These are phyloP conservation scores for Merluccius polli DNA, from an alignment of 2,797 vertebrate species.

Conservation along the genomic window DNA sequence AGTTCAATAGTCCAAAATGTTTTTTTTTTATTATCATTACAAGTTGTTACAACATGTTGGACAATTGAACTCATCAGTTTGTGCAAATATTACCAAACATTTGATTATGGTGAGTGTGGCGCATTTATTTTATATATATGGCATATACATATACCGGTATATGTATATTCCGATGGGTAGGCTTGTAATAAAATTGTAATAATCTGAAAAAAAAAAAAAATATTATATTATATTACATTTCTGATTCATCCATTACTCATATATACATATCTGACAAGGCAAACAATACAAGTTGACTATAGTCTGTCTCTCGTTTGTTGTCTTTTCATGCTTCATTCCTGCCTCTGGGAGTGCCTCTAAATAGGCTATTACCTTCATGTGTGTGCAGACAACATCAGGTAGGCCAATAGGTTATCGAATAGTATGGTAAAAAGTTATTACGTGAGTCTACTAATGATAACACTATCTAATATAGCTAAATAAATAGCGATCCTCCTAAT, in stretches of 20 bases:
- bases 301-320: background rate
- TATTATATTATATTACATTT: too few species aligned
- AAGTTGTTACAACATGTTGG: too few species aligned
- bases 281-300: background rate
- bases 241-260: too few species aligned
- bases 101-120: background rate
- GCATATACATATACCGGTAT: background rate
- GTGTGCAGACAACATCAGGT: background rate
- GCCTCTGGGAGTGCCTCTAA: background rate
- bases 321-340: background rate
- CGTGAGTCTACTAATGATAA: too few species aligned
- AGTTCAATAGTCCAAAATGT: background rate
- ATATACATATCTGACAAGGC: background rate
- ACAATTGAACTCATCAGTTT: background rate
- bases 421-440: background rate
- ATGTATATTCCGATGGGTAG: constrained; percentile 38
- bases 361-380: background rate
- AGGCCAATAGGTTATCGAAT: background rate
- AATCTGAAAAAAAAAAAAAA: too few species aligned
- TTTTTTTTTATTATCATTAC: too few species aligned
- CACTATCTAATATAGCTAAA: too few species aligned
- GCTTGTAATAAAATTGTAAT: too few species aligned
- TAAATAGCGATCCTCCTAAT: background rate
- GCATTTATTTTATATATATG: background rate
- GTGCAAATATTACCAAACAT: constrained; percentile 4